These are phyloP conservation scores for Apotomis betuletana DNA, from an alignment of 2,888 invertebrate species.

Conservation along the genomic window DNA sequence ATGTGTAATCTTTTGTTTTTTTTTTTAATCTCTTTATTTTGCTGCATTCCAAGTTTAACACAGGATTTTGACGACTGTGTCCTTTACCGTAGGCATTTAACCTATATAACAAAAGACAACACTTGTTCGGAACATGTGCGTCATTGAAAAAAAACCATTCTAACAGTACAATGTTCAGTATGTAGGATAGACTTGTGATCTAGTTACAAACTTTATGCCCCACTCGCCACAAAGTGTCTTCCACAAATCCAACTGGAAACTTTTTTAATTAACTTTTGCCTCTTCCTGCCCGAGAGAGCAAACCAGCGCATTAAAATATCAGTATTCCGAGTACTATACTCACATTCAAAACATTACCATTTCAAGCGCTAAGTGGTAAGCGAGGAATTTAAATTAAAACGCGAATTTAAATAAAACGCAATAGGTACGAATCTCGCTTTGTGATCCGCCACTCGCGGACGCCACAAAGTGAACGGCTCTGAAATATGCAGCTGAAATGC, in stretches of 20 bases:
- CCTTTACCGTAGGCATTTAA: too few species aligned
- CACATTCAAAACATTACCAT: neutral
- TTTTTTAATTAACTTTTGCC: neutral
- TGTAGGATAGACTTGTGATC: too few species aligned
- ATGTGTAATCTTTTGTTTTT: too few species aligned
- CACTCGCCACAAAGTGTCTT: too few species aligned
- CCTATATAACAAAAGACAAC: too few species aligned
- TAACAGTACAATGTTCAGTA: too few species aligned
- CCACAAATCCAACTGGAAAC: neutral
- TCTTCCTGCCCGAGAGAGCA: neutral
- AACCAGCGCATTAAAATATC: neutral
- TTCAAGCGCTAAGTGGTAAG: conserved; percentile 4
- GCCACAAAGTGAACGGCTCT: conserved; percentile 13
- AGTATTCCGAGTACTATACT: neutral
- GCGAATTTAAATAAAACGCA: conserved; percentile 9
- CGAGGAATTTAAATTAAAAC: neutral
- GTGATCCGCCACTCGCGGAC: neutral
- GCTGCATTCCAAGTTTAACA: too few species aligned
- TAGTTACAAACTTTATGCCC: too few species aligned
- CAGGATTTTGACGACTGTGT: too few species aligned
- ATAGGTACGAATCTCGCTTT: conserved; percentile 1
- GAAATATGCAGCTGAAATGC: conserved; percentile 23
- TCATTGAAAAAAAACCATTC: too few species aligned
- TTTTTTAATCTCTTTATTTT: too few species aligned
- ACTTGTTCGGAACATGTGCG: too few species aligned